A percentile compares a stretch with the other conserved stretches of the same genome.
phyloP scores from a whole-genome alignment of 53 echinoderm and acorn worm species.

The Actinopyga echinites region DNA sequence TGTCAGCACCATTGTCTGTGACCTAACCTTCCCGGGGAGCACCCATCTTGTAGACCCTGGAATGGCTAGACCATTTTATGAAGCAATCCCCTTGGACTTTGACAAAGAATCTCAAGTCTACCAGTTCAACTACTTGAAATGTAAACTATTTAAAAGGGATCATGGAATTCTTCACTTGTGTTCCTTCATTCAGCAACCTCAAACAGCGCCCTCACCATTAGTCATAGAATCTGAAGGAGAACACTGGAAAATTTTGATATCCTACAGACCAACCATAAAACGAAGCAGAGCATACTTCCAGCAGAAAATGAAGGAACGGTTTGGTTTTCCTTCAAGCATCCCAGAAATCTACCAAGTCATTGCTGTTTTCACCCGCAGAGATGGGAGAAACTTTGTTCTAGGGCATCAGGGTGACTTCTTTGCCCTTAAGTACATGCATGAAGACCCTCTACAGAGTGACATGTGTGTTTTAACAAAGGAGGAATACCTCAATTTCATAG shows the following conservation, averaged over 20 bases:
- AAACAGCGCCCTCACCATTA: not conserved
- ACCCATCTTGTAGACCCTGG: constrained; percentile 17
- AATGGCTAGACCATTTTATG: not conserved
- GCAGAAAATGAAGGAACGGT: not conserved
- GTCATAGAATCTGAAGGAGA: not conserved
- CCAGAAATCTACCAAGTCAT: not conserved
- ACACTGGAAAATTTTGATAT: not conserved
- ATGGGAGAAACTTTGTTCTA: not conserved
- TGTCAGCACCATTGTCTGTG: constrained; percentile 4
- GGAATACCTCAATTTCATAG: not conserved
- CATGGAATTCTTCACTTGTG: constrained; percentile 1
- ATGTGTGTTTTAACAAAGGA: not conserved
- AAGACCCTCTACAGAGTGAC: not conserved
- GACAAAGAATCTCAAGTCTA: constrained; percentile 14
- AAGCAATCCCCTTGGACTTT: constrained; percentile 7
- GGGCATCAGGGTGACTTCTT: not conserved
- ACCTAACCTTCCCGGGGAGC: constrained; percentile 12
- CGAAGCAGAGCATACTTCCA: not conserved
- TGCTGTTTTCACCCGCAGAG: not conserved
- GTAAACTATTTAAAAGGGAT: constrained; percentile 6
- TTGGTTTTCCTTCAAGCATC: not conserved
- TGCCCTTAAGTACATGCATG: not conserved
- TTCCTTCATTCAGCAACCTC: not conserved
- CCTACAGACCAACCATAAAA: not conserved
- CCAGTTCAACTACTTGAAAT: constrained; percentile 2